Conservation (phyloP, 2,888 invertebrate genomes). For the Conistra vaccinii region DNA sequence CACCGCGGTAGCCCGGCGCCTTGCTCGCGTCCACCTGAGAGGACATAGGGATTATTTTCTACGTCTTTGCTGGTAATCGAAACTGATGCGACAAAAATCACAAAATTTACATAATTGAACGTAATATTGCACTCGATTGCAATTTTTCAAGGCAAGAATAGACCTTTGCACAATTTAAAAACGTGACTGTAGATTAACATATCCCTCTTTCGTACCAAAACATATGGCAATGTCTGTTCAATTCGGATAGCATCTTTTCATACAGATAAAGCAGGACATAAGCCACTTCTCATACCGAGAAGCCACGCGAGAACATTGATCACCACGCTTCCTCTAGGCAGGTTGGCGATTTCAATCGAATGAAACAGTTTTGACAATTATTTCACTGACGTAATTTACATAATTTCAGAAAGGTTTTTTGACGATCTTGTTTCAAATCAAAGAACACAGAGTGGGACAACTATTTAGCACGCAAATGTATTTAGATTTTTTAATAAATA, state of each 20-base stretch:
- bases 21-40: conserved; percentile 95
- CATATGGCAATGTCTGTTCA: neutral
- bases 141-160: neutral
- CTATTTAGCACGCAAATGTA: neutral
- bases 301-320: neutral
- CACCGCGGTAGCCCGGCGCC: conserved; percentile 97
- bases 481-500: neutral
- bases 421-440: neutral
- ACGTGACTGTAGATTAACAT: neutral
- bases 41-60: neutral
- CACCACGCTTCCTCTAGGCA: neutral
- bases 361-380: neutral
- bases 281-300: neutral
- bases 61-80: neutral
- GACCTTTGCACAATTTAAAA: neutral
- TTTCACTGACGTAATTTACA: neutral
- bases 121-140: neutral
- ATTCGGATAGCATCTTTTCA: neutral
- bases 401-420: neutral
- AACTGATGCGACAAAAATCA: neutral
- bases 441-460: neutral
- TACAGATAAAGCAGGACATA: too few species aligned
- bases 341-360: neutral
- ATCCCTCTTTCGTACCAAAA: neutral
- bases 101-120: neutral